These are phyloP conservation scores for Danaus melanippus DNA, from an alignment of 1,140 invertebrate genomes.

Conservation along the genomic window DNA sequence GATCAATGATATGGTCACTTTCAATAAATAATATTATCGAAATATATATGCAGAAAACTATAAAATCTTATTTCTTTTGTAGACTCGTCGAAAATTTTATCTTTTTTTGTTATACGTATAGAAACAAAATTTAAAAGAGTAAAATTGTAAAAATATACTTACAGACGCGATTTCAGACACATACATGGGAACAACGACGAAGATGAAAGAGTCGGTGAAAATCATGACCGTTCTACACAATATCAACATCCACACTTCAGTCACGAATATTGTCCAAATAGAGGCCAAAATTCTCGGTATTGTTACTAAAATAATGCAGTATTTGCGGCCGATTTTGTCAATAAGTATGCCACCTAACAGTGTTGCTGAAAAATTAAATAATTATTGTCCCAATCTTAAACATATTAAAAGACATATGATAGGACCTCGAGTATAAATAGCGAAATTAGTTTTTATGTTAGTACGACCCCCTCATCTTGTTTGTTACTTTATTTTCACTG, in stretches of 20 bases:
- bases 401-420: too few species aligned
- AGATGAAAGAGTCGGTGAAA: conserved; percentile 1
- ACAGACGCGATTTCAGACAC: conserved; percentile 7
- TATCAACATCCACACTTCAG: conserved; percentile 14
- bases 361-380: not conserved
- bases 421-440: too few species aligned
- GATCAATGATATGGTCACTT: too few species aligned
- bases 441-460: too few species aligned
- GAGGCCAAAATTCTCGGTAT: conserved; percentile 1
- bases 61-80: too few species aligned
- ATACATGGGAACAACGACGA: not conserved
- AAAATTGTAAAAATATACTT: conserved; percentile 1
- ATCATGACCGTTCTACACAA: conserved; percentile 2
- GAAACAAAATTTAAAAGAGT: not conserved
- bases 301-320: conserved; percentile 8
- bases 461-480: too few species aligned
- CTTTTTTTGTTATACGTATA: too few species aligned
- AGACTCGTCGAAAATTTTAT: too few species aligned
- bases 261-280: conserved; percentile 5
- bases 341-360: conserved; percentile 1
- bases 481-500: too few species aligned
- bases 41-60: too few species aligned
- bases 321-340: conserved; percentile 10
- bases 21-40: too few species aligned
- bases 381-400: too few species aligned